Evolutionary conservation across 2,113 vertebrate species (phyloP).

Genomic region (Herpetotheres cachinnans): DNA sequence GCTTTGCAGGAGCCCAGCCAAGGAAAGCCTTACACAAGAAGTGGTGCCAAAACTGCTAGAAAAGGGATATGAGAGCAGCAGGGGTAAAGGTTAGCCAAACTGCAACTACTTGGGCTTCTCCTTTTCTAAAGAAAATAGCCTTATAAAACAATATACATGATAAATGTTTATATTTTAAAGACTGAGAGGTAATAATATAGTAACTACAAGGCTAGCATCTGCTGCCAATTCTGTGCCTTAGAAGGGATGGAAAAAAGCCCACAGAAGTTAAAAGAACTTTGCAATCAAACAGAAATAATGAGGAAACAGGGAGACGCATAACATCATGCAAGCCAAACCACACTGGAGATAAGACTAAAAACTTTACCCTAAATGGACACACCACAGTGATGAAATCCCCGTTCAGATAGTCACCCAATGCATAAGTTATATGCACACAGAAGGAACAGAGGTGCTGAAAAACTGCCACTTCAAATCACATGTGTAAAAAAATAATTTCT

Average conservation of each 20-base stretch:
- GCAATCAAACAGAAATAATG: constrained; percentile 36
- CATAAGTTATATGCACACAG: fast-evolving
- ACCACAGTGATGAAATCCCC: neutral
- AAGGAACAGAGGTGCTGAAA: neutral
- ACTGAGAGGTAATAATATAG: neutral
- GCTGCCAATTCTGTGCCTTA: constrained; percentile 37
- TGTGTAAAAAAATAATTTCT: fast-evolving
- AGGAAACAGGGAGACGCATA: neutral
- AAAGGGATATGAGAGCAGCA: neutral
- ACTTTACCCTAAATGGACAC: constrained; percentile 55
- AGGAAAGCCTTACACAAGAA: neutral
- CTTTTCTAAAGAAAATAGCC: neutral
- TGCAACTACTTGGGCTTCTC: neutral
- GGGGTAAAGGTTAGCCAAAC: neutral
- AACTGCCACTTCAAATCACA: neutral
- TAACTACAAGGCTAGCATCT: neutral
- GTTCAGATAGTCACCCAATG: neutral
- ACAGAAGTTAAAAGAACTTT: constrained; percentile 3
- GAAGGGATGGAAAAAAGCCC: constrained; percentile 59
- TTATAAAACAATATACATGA: neutral
- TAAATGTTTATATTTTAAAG: neutral
- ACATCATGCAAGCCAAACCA: neutral
- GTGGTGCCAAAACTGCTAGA: neutral
- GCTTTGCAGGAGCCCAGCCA: neutral
- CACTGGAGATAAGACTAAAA: neutral